phyloP scores from a whole-genome alignment of 2,113 vertebrate genomes.

The Catharus fuscescens region DNA sequence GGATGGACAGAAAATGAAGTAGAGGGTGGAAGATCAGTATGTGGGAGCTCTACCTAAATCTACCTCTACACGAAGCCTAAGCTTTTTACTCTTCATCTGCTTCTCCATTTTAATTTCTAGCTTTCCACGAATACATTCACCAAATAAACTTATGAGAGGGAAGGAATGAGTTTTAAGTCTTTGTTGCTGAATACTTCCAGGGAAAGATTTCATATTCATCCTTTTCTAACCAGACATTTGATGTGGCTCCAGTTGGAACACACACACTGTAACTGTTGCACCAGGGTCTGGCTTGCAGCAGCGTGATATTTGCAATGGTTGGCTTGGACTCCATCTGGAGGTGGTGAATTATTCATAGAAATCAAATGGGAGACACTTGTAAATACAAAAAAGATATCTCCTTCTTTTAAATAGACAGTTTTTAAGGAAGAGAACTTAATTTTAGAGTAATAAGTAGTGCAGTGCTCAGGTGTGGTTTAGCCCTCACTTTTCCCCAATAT shows the following conservation, averaged over 20 bases:
- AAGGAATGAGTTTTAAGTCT: background rate
- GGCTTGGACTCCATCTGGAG: background rate
- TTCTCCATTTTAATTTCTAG: background rate
- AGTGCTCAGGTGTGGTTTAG: background rate
- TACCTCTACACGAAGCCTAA: background rate
- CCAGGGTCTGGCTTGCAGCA: background rate
- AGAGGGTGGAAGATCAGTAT: background rate
- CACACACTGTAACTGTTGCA: background rate
- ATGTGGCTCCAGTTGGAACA: background rate
- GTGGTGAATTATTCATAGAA: constrained; percentile 23
- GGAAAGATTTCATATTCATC: background rate
- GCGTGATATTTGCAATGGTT: background rate
- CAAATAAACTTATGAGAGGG: background rate
- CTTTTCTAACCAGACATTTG: background rate
- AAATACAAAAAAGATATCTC: background rate
- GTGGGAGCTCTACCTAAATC: background rate
- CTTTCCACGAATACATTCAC: background rate
- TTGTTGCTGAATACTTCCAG: background rate
- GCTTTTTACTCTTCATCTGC: background rate
- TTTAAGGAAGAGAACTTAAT: background rate
- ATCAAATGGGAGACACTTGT: background rate
- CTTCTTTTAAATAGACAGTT: background rate
- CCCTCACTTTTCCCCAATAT: background rate
- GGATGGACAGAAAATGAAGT: background rate
- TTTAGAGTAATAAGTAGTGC: background rate